Evolutionary conservation across 2,888 invertebrate genomes (phyloP).

Genomic region (Morinoia aosen): DNA sequence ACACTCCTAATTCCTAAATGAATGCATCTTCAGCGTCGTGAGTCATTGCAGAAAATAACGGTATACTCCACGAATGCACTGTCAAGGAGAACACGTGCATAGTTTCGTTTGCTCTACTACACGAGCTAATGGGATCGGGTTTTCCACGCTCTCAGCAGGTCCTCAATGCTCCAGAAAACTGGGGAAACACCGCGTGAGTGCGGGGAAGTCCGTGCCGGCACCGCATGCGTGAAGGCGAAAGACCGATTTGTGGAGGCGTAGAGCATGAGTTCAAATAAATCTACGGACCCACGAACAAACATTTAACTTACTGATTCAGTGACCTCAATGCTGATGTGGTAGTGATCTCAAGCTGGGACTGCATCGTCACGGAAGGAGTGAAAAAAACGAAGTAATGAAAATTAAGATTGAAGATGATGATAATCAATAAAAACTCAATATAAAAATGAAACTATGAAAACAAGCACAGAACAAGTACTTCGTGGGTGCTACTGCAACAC

Average conservation of each 20-base stretch:
- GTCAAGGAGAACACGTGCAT: not conserved
- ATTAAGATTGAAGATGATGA: not conserved
- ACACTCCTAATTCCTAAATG: not conserved
- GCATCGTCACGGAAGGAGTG: not conserved
- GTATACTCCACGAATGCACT: not conserved
- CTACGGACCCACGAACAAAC: not conserved
- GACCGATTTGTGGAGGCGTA: not conserved
- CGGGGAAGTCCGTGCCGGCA: not conserved
- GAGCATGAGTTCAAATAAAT: not conserved
- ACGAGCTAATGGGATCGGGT: not conserved
- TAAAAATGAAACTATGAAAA: not conserved
- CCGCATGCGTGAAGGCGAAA: not conserved
- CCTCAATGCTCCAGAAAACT: conserved; percentile 15
- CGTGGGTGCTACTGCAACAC: no score
- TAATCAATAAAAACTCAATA: not conserved
- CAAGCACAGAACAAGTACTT: not conserved
- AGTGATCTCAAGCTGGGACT: not conserved
- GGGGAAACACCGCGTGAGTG: conserved; percentile 30
- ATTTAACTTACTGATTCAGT: conserved; percentile 9
- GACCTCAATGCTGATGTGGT: not conserved
- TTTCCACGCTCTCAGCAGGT: not conserved
- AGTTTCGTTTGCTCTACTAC: not conserved
- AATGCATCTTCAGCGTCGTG: not conserved
- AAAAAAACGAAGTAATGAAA: not conserved
- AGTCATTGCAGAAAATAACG: not conserved